Conservation (phyloP, 1,140 invertebrate species). For the Scylla paramamosain region DNA sequence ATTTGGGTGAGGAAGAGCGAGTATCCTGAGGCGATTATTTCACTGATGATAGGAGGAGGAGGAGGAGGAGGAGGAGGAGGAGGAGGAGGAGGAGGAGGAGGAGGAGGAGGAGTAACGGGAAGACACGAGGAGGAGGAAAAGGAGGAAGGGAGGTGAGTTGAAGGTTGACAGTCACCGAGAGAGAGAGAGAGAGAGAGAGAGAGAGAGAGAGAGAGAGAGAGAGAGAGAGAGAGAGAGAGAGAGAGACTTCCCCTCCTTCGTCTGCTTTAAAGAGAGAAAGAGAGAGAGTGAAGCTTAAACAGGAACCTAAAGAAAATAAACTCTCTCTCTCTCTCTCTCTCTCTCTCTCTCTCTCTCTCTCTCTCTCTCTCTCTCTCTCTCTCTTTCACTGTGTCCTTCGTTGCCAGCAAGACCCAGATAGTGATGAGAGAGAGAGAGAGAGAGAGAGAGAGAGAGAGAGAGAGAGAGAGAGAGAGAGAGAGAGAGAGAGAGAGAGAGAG, state of each 20-base stretch:
- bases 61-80: no score
- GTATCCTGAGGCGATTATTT: background rate
- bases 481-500: slow-evolving; percentile 30
- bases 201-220: slow-evolving; percentile 16
- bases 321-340: background rate
- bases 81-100: no score
- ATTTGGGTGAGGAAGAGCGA: no score
- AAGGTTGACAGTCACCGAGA: background rate
- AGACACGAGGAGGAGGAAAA: background rate
- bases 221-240: background rate
- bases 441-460: slow-evolving; percentile 47
- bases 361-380: background rate
- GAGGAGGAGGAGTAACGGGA: no score
- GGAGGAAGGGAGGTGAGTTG: background rate
- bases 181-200: background rate
- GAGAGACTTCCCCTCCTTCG: no score
- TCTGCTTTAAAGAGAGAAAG: no score
- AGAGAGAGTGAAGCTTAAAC: no score
- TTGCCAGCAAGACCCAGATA: background rate
- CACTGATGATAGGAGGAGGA: no score
- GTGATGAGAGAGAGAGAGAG: background rate
- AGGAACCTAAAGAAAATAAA: no score
- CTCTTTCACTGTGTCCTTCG: background rate
- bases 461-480: slow-evolving; percentile 49
- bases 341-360: slow-evolving; percentile 14